phyloP scores from a whole-genome alignment of 2,113 vertebrate genomes.

The Hippolais icterina region DNA sequence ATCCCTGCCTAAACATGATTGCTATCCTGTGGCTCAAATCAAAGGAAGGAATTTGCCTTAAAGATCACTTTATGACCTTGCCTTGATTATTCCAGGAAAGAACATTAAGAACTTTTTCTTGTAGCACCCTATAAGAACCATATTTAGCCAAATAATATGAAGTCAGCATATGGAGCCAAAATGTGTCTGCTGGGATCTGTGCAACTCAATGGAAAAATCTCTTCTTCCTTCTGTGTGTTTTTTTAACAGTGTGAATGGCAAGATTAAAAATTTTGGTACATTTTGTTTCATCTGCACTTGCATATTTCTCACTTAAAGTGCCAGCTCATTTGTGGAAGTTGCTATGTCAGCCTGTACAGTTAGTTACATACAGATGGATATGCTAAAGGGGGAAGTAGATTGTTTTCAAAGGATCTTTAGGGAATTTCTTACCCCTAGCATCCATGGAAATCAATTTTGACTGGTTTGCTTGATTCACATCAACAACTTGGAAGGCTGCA shows the following conservation, averaged over 20 bases:
- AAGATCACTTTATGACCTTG: background rate
- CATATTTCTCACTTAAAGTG: background rate
- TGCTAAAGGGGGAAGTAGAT: background rate
- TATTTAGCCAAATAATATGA: background rate
- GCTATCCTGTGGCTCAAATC: background rate
- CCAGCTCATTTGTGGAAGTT: background rate
- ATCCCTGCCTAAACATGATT: background rate
- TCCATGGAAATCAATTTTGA: background rate
- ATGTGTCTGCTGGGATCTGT: background rate
- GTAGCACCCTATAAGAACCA: background rate
- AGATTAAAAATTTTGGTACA: background rate
- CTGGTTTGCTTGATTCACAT: background rate
- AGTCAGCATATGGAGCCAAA: background rate
- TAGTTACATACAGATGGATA: background rate
- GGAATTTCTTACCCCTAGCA: background rate
- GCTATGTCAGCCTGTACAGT: background rate
- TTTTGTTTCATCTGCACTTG: background rate
- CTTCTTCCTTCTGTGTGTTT: background rate
- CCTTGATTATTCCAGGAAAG: background rate
- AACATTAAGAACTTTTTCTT: background rate
- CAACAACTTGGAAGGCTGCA: background rate
- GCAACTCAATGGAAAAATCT: background rate
- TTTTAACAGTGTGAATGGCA: background rate
- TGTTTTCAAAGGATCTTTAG: background rate
- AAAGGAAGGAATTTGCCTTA: conserved; percentile 9